phyloP scores from a whole-genome alignment of 1,140 invertebrate species.

The Pseudomyrmex flavicornis region DNA sequence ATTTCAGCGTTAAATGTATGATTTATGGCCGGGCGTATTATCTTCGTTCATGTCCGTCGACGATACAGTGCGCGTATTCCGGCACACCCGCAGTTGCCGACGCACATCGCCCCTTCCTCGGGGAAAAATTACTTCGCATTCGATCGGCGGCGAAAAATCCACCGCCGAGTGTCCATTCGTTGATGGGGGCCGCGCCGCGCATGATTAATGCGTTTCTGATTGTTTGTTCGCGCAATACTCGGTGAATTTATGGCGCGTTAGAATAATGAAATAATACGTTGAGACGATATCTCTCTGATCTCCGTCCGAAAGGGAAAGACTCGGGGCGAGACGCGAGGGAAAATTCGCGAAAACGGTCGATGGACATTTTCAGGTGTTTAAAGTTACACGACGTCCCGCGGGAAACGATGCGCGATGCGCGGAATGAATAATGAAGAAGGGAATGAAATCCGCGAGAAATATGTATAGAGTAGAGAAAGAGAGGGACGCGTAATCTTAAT shows the following conservation, averaged over 20 bases:
- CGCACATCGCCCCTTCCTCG: background rate
- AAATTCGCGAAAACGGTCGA: slow-evolving; percentile 10
- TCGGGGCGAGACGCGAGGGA: too few relatives aligned
- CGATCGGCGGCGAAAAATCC: slow-evolving; percentile 60
- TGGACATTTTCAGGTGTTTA: slow-evolving; percentile 53
- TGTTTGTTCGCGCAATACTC: slow-evolving; percentile 52
- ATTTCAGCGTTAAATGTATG: slow-evolving; percentile 76
- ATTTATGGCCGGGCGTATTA: slow-evolving; percentile 73
- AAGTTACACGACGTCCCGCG: slow-evolving; percentile 32
- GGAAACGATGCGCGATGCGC: slow-evolving; percentile 5
- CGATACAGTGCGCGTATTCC: slow-evolving; percentile 63
- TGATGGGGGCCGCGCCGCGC: background rate
- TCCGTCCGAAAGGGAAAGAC: background rate
- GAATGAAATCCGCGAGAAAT: slow-evolving; percentile 35
- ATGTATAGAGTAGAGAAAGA: background rate
- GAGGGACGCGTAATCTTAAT: slow-evolving; percentile 33
- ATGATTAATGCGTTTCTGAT: slow-evolving; percentile 69
- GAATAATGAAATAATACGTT: background rate
- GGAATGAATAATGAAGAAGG: slow-evolving; percentile 38
- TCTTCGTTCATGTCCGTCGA: slow-evolving; percentile 72
- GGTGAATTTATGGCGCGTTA: slow-evolving; percentile 51
- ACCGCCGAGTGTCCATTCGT: slow-evolving; percentile 56
- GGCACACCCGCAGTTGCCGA: background rate
- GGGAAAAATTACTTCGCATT: slow-evolving; percentile 68
- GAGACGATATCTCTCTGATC: background rate